A percentile compares a stretch with the other conserved stretches of the same genome.
These are phyloP conservation scores for Elysia crispata DNA, from an alignment of 2,888 invertebrate genomes.

Conservation along the genomic window DNA sequence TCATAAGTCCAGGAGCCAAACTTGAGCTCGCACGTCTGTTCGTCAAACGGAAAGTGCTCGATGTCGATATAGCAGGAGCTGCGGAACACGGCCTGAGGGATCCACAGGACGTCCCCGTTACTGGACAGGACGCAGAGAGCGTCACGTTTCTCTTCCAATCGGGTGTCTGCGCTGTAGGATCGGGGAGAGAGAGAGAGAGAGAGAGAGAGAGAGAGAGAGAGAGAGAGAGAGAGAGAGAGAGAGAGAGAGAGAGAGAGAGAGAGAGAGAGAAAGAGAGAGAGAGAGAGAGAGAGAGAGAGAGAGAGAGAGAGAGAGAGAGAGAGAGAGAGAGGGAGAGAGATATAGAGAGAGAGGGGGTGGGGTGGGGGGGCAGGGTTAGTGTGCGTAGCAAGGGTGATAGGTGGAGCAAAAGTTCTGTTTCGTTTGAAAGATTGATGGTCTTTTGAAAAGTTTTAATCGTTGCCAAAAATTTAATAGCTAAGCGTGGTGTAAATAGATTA, in stretches of 20 bases:
- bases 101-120: slow-evolving; percentile 72
- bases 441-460: too few relatives aligned
- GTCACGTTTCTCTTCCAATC: slow-evolving; percentile 76
- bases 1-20: slow-evolving; percentile 78
- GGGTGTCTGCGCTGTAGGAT: slow-evolving; percentile 74
- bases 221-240: not conserved
- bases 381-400: too few relatives aligned
- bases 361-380: too few relatives aligned
- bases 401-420: too few relatives aligned
- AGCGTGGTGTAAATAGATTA: too few relatives aligned
- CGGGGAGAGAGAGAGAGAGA: not conserved
- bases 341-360: not conserved
- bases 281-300: slow-evolving; percentile 17
- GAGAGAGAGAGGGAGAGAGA: not conserved
- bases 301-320: slow-evolving; percentile 6
- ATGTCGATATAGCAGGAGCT: slow-evolving; percentile 77
- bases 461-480: too few relatives aligned
- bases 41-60: slow-evolving; percentile 77
- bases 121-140: slow-evolving; percentile 74
- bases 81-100: slow-evolving; percentile 76
- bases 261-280: slow-evolving; percentile 12
- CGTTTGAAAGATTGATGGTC: too few relatives aligned
- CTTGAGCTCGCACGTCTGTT: slow-evolving; percentile 75
- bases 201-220: too few relatives aligned
- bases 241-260: not conserved